phyloP scores from a whole-genome alignment of 2,888 invertebrate genomes.

The Drosophila putrida region DNA sequence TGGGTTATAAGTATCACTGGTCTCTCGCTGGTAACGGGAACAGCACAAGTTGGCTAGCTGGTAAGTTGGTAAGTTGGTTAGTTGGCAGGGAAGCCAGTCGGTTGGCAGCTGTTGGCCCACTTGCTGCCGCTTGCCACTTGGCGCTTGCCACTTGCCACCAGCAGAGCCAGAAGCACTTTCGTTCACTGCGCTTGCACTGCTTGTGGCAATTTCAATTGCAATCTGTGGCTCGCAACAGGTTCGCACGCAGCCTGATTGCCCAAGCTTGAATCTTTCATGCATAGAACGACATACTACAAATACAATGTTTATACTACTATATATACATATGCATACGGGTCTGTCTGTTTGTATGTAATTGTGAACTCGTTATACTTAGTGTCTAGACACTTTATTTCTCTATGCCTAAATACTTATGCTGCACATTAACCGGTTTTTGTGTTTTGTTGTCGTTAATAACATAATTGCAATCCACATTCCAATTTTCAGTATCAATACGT shows the following conservation, averaged over 20 bases:
- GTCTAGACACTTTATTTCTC: conserved; percentile 40
- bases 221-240: conserved; percentile 52
- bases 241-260: conserved; percentile 63
- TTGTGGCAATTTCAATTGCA: conserved; percentile 27
- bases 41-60: conserved; percentile 21
- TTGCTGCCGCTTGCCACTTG: conserved; percentile 36
- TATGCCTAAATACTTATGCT: conserved; percentile 29
- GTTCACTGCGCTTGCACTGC: conserved; percentile 48
- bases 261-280: conserved; percentile 49
- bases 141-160: conserved; percentile 23
- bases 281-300: conserved; percentile 30
- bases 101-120: conserved; percentile 44
- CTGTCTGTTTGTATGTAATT: conserved; percentile 2
- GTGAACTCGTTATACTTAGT: conserved; percentile 28
- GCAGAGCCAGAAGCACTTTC: conserved; percentile 56
- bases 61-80: conserved; percentile 1
- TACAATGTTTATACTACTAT: too few species aligned
- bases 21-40: conserved; percentile 27
- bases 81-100: conserved; percentile 13
- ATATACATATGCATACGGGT: conserved; percentile 10
- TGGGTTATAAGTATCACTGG: conserved; percentile 38
- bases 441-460: conserved; percentile 10
- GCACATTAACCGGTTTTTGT: conserved; percentile 32
- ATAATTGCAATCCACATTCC: conserved; percentile 18
- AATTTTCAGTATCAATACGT: conserved; percentile 23